A percentile compares a stretch with the other conserved stretches of the same genome.
These are phyloP conservation scores for Ctena decussata DNA, from an alignment of 2,888 invertebrate species.

Conservation along the genomic window DNA sequence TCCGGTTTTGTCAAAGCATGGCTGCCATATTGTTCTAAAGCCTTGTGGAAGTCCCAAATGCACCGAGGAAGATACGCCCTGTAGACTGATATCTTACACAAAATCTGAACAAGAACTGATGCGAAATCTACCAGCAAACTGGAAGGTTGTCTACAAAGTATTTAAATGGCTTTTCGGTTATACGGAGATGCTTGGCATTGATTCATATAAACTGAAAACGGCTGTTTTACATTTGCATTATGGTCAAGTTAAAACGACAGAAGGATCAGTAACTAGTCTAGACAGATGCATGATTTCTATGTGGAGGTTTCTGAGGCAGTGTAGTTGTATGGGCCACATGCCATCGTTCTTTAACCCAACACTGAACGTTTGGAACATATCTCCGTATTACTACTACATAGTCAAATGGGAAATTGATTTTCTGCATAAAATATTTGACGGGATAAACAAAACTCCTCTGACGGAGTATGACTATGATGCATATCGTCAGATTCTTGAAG, in stretches of 20 bases:
- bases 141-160: slow-evolving; percentile 24
- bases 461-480: neutral
- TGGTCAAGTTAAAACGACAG: neutral
- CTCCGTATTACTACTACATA: neutral
- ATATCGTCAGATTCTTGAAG: neutral
- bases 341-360: slow-evolving; percentile 8
- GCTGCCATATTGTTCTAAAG: slow-evolving; percentile 38
- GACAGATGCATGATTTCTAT: no score
- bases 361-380: slow-evolving; percentile 20
- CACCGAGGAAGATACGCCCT: neutral
- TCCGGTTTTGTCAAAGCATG: slow-evolving; percentile 8
- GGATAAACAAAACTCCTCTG: neutral
- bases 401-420: neutral
- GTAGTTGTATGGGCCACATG: neutral
- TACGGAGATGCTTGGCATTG: slow-evolving; percentile 16
- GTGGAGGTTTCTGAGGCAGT: no score
- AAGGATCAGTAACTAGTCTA: no score
- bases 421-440: no score
- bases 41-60: slow-evolving; percentile 16
- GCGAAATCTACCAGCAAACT: slow-evolving; percentile 10
- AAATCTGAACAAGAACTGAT: slow-evolving; percentile 32
- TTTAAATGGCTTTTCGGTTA: slow-evolving; percentile 17
- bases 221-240: slow-evolving; percentile 10
- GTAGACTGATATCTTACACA: slow-evolving; percentile 34
- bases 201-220: slow-evolving; percentile 34